Evolutionary conservation across 2,113 vertebrate species (phyloP), one percentile per base, ranked within the genome.

Genomic region (Osmerus eperlanus): DNA sequence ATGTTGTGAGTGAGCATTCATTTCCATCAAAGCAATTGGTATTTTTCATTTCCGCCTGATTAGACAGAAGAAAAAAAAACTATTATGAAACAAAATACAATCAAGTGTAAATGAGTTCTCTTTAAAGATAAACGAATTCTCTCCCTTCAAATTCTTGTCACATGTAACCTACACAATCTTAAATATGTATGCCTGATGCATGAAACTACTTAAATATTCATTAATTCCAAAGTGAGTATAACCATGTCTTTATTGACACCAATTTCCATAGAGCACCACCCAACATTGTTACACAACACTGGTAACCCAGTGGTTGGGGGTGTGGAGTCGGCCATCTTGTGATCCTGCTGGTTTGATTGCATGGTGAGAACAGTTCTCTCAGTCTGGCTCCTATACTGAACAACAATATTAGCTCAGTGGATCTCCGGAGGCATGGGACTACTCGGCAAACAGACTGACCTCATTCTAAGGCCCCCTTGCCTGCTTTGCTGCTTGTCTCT

Each of bases 361-460:
- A 47, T 47, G 41, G 41, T 47, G 41, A 47, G 41, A 47, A 12
- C 41, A 47, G 41, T 47, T 9, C 41, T 67, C 71, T 4, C 68
- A 70, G 62, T 61, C 68, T 77, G 65, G 23, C 69, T 73, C 76
- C 56, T 67, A 70, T 73, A 55, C 72, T 55, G 66, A 75, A 77
- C 65, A 65, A 68, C 73, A 21, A 76, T 77, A 77, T 78, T 81
- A 79, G 78, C 74, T 76, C 63, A 66, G 59, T 81, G 71, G 76
- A 77, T 79, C 80, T 83, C 79, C 73, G 73, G 76, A 77, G 81
- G 73, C 80, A 81, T 70, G 71, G 77, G 68, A 72, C 79, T 81
- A 74, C 83, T 89, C 79, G 76, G 84, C 85, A 83, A 87, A 89
- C 81, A 85, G 68, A 76, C 67, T 84, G 84, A 83, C 77, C 82